Base-by-base conservation (phyloP, 2,888 invertebrate species). In the Lithophane semibrunnea region DNA sequence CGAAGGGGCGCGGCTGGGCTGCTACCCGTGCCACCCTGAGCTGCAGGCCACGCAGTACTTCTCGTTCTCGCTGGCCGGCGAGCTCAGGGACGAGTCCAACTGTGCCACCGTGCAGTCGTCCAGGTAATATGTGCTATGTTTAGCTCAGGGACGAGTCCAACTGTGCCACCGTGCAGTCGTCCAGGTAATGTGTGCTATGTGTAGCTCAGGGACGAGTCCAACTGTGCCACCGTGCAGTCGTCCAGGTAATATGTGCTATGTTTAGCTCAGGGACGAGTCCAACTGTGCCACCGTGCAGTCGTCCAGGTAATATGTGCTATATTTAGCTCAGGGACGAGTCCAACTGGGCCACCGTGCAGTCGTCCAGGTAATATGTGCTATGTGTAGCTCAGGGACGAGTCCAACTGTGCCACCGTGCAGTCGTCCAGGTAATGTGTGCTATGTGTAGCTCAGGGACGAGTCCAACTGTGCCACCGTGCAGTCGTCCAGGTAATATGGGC, bases 71-170 rank as follows among this genome's bases (percentile, higher is more conserved):
- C 95, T 97, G 42, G 94, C 94, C 3, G 98, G 98, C 3, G 98
- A 98, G 90, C 94, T 99, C 75, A 95, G 99, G 24, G 97, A 98
- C 89, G 99, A 99, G 93, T 97, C 98, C 81, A 97, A 97, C 83
- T 99, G 99, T 94, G 98, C 98, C 0, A 97, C 97, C 10, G 96
- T 97, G 69, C 97, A 97, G 83, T 95, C 94, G 64, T 83, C 95
- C 66, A 96, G 97, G 88, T 96, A 91, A 87, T 37, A 5, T 10
- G 18, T 29, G 29, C 29, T 29, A 29, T 29, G 29, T 29, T 29
- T 29, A 29, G 29, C 29, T 29, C 29, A 29, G 29, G 29, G 29
- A 29, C 29, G 29, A 29, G 29, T 29, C 29, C 29, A 29, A 29
- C 29, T 29, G 29, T 0, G 29, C 29, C 29, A 29, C 29, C 29